These are phyloP conservation scores for Menura novaehollandiae DNA, from an alignment of 2,113 vertebrate species.

Conservation along the genomic window DNA sequence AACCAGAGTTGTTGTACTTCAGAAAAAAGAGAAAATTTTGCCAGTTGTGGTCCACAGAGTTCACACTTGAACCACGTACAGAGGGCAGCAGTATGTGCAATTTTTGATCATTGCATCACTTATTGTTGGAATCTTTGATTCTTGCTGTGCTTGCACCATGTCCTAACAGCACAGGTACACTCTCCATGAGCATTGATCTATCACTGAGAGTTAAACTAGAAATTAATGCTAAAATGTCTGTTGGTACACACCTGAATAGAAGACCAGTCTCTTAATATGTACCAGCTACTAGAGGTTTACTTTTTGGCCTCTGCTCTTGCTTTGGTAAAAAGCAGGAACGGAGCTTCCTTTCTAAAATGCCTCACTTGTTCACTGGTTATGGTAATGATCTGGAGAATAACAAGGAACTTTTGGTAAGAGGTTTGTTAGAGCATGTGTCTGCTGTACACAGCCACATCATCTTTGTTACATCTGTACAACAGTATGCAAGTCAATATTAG, in stretches of 20 bases:
- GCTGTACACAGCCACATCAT: neutral
- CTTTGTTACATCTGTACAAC: rapidly evolving
- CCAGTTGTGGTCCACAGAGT: neutral
- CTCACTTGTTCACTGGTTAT: neutral
- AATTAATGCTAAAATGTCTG: neutral
- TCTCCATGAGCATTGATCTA: neutral
- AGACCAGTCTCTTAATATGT: neutral
- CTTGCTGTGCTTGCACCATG: neutral
- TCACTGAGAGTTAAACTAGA: neutral
- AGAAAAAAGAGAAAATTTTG: neutral
- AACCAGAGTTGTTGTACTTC: neutral
- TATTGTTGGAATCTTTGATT: neutral
- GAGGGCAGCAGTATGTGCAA: neutral
- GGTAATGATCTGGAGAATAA: neutral
- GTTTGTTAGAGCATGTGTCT: neutral
- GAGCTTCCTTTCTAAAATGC: neutral
- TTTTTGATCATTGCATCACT: neutral
- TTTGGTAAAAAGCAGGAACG: neutral
- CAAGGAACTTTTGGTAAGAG: neutral
- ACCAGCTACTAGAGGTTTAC: neutral
- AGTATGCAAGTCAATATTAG: neutral
- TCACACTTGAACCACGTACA: neutral
- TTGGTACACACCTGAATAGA: neutral
- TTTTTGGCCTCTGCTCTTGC: neutral
- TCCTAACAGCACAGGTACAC: neutral